Evolutionary conservation across 2,888 invertebrate genomes (phyloP), one percentile per base, ranked within the genome.

Genomic region (Zele albiditarsus): DNA sequence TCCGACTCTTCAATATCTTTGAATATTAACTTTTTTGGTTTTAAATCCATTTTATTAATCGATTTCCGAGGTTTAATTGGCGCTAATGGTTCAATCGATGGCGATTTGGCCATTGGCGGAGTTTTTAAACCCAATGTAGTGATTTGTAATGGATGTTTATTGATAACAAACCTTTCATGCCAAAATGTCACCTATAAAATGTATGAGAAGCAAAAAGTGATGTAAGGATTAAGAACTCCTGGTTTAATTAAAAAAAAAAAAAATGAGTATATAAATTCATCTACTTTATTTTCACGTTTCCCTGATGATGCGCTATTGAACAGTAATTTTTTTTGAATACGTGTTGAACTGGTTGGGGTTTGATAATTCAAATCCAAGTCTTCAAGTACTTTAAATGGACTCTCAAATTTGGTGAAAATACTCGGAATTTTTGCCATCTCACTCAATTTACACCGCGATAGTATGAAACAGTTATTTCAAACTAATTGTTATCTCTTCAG

Each of bases 21-120:
- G 58, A 80, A 86, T 4, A 76, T 75, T 38, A 85, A 80, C 71
- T 80, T 84, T 72, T 84, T 85, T 10, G 84, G 85, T 33, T 79
- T 80, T 60, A 82, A 73, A 23, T 81, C 79, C 3, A 65, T 71
- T n/a, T 80, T 83, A 6, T 77, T 77, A 0, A 77, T 49, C 1
- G 53, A 71, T 60, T 79, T 82, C 3, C 77, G 84, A n/a, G 71
- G 65, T 68, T 86, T 86, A 0, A 80, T 69, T 14, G 86, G 86
- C 3, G 86, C 84, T 6, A 75, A 71, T 31, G 80, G 80, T 16
- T 76, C 69, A 10, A 20, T 49, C 31, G 57, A 60, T 1, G 72
- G 27, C 25, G 72, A 46, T 71, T 77, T 74, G 2, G 42, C 23
- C n/a, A 38, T 71, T 25, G 66, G 71, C 60, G 76, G 70, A 25